phyloP scores from a whole-genome alignment of 37 sponge, comb jelly and placozoan genomes.

The Oopsacas minuta region DNA sequence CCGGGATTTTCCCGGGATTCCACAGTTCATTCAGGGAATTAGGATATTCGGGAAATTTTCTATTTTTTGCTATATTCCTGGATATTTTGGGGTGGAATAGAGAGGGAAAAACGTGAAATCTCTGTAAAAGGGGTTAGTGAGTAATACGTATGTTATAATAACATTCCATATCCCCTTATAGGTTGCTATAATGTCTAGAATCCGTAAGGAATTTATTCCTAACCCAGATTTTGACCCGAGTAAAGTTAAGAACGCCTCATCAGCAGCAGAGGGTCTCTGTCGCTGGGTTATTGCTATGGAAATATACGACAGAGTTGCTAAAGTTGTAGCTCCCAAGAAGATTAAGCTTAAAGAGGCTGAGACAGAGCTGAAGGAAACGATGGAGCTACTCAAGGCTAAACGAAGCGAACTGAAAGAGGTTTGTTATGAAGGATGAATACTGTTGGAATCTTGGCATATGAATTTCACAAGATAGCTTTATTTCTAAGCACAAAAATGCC shows the following conservation, averaged over 20 bases:
- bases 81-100: too few relatives aligned
- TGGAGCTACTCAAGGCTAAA: conserved; percentile 72
- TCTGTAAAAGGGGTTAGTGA: background rate
- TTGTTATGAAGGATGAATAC: background rate
- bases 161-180: conserved; percentile 14
- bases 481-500: too few relatives aligned
- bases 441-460: too few relatives aligned
- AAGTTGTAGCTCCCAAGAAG: conserved; percentile 98
- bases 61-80: too few relatives aligned
- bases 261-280: conserved; percentile 96
- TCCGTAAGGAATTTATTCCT: conserved; percentile 59
- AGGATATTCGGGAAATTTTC: background rate
- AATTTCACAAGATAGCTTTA: too few relatives aligned
- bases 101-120: too few relatives aligned
- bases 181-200: conserved; percentile 82
- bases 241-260: conserved; percentile 88
- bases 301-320: conserved; percentile 96
- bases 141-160: background rate
- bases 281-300: conserved; percentile 92
- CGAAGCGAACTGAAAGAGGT: conserved; percentile 84
- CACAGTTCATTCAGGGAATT: background rate
- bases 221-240: conserved; percentile 93
- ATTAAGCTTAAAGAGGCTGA: conserved; percentile 70
- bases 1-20: too few relatives aligned
- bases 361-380: conserved; percentile 58